phyloP scores from a whole-genome alignment of 2,888 invertebrate genomes.

The Drymonia ruficornis region DNA sequence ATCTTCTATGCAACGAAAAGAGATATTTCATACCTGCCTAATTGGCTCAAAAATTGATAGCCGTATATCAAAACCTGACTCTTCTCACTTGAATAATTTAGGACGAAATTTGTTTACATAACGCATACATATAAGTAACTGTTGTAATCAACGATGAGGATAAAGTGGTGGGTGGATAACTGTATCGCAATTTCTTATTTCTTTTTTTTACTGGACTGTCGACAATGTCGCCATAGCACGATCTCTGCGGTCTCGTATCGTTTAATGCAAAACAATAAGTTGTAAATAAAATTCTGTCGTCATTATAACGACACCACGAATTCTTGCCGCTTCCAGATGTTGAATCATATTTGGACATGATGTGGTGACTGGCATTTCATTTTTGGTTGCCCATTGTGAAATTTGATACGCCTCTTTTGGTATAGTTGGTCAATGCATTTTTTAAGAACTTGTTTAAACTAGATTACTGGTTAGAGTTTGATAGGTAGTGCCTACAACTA shows the following conservation, averaged over 20 bases:
- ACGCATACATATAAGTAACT: conserved; percentile 15
- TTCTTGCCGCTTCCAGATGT: conserved; percentile 15
- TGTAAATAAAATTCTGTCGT: conserved; percentile 34
- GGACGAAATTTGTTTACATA: conserved; percentile 31
- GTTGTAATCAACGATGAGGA: conserved; percentile 28
- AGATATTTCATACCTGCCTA: background rate
- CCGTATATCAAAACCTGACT: background rate
- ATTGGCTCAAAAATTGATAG: background rate
- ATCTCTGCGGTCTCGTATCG: conserved; percentile 22
- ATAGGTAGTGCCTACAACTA: no score
- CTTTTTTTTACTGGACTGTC: conserved; percentile 35
- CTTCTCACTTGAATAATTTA: conserved; percentile 9
- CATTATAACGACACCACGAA: conserved; percentile 30
- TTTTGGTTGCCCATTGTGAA: background rate
- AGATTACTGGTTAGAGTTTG: no score
- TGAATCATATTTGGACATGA: background rate
- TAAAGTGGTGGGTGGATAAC: conserved; percentile 24
- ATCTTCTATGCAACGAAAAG: no score
- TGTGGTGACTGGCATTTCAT: background rate
- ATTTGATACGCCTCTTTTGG: background rate
- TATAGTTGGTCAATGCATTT: background rate
- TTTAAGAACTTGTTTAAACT: no score
- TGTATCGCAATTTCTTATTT: conserved; percentile 32
- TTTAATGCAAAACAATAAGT: conserved; percentile 43
- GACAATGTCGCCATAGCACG: conserved; percentile 42